These are phyloP conservation scores for Teinopalpus imperialis DNA, from an alignment of 2,888 invertebrate species.

Conservation along the genomic window DNA sequence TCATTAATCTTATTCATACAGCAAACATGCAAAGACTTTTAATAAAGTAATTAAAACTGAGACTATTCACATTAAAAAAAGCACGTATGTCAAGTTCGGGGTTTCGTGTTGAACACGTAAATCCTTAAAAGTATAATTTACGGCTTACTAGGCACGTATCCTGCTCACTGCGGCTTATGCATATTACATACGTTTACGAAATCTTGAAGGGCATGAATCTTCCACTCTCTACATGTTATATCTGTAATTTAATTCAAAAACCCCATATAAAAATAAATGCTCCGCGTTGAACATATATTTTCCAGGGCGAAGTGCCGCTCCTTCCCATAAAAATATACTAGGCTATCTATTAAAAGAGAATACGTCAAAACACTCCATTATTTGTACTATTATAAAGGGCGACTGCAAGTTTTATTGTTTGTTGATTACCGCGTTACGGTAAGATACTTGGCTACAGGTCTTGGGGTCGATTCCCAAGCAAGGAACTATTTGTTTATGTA, in stretches of 20 bases:
- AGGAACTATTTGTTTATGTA: too few species aligned
- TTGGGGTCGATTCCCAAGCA: too few species aligned
- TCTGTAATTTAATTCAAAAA: slow-evolving; percentile 21
- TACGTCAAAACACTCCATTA: background rate
- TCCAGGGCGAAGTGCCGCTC: slow-evolving; percentile 2
- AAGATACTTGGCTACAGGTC: too few species aligned
- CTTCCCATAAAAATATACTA: slow-evolving; percentile 14
- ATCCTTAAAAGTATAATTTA: slow-evolving; percentile 16
- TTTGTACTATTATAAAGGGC: too few species aligned
- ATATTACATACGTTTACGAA: slow-evolving; percentile 14
- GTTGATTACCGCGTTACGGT: too few species aligned
- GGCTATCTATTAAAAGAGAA: slow-evolving; percentile 2
- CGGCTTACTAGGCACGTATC: slow-evolving; percentile 1
- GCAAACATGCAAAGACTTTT: too few species aligned
- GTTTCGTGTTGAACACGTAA: slow-evolving; percentile 7
- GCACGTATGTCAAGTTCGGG: too few species aligned
- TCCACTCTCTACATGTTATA: background rate
- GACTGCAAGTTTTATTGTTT: too few species aligned
- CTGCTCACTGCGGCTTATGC: slow-evolving; percentile 6
- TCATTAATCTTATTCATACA: too few species aligned
- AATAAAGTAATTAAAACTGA: too few species aligned
- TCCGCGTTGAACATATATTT: slow-evolving; percentile 7
- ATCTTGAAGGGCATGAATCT: slow-evolving; percentile 16
- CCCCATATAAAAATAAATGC: slow-evolving; percentile 18
- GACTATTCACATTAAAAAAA: too few species aligned